Percentiles rank a stretch among this genome's conserved stretches.
Conservation (phyloP, 1,140 invertebrate species). For the Lordiphosa clarofinis region DNA sequence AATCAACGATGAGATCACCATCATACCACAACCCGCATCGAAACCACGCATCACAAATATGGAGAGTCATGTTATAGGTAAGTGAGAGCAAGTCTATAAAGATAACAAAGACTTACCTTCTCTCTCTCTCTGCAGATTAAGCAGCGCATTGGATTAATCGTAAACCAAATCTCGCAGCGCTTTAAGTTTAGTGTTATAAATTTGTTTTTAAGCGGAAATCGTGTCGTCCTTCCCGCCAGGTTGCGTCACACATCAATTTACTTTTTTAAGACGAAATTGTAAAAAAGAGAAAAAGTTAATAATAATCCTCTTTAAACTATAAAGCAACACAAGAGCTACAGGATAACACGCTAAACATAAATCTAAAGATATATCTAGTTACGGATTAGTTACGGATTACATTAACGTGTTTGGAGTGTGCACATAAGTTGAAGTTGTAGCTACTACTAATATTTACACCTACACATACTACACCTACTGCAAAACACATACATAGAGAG, state of each 20-base stretch:
- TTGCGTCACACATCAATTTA: slow-evolving; percentile 22
- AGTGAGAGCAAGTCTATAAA: slow-evolving; percentile 10
- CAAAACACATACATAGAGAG: slow-evolving; percentile 23
- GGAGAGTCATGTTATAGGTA: slow-evolving; percentile 79
- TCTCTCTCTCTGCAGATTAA: slow-evolving; percentile 45
- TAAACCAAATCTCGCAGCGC: slow-evolving; percentile 71
- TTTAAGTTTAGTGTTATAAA: slow-evolving; percentile 47
- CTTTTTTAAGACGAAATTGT: slow-evolving; percentile 34
- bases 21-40: slow-evolving; percentile 90
- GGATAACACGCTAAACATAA: slow-evolving; percentile 33
- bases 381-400: slow-evolving; percentile 58
- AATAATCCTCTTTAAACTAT: slow-evolving; percentile 12
- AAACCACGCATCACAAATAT: slow-evolving; percentile 79
- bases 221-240: slow-evolving; percentile 15
- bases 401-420: slow-evolving; percentile 54
- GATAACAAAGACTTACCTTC: no score
- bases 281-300: slow-evolving; percentile 15
- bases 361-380: slow-evolving; percentile 29
- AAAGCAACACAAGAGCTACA: slow-evolving; percentile 32
- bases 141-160: slow-evolving; percentile 61
- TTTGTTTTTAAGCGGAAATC: slow-evolving; percentile 3
- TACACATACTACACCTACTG: slow-evolving; percentile 21
- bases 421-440: slow-evolving; percentile 74
- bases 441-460: slow-evolving; percentile 53
- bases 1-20: slow-evolving; percentile 95